Conservation (phyloP, 2,888 invertebrate genomes). For the Leptinotarsa rubiginosa region DNA sequence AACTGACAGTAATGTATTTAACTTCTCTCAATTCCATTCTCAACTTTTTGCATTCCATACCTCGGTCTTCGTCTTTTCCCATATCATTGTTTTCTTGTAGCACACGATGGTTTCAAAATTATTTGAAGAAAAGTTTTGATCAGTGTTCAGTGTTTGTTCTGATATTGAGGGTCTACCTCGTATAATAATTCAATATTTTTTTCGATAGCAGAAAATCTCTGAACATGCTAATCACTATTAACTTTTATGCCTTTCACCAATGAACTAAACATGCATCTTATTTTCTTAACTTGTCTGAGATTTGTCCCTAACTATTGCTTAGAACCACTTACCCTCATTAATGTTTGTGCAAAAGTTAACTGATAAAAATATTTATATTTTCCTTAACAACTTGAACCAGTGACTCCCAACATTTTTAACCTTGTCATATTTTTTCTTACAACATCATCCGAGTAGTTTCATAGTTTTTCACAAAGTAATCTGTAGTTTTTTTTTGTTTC, state of each 20-base stretch:
- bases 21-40: constrained; percentile 91
- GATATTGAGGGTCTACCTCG: no score
- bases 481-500: constrained; percentile 23
- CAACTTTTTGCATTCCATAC: constrained; percentile 84
- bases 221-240: no score
- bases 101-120: constrained; percentile 71
- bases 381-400: not conserved
- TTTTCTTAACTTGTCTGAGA: no score
- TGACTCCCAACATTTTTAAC: no score
- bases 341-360: not conserved
- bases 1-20: no score
- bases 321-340: not conserved
- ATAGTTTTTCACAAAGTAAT: constrained; percentile 18
- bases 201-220: no score
- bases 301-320: not conserved
- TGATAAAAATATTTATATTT: not conserved
- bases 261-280: no score
- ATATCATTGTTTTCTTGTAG: constrained; percentile 86
- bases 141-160: no score
- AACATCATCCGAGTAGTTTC: not conserved
- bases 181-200: no score
- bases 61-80: constrained; percentile 83
- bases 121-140: no score
- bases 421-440: no score
- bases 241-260: no score